Evolutionary conservation across 2,888 invertebrate genomes (phyloP).

Genomic region (Vannuccia rotundouncinata): DNA sequence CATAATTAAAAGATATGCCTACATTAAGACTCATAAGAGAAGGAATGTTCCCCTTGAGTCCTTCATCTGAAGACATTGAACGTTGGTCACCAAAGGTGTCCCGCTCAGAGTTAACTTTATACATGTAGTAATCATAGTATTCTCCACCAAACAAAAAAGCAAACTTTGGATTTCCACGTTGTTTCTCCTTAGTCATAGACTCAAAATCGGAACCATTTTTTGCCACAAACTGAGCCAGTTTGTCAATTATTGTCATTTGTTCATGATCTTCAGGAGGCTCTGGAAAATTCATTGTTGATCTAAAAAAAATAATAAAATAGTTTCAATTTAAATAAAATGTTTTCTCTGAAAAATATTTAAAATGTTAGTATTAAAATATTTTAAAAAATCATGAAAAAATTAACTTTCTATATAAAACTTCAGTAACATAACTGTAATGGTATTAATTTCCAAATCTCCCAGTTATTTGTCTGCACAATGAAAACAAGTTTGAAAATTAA

Average conservation of each 20-base stretch:
- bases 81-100: constrained; percentile 60
- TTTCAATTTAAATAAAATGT: too few species aligned
- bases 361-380: too few species aligned
- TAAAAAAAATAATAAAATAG: too few species aligned
- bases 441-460: too few species aligned
- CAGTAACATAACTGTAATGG: too few species aligned
- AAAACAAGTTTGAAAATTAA: too few species aligned
- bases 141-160: constrained; percentile 93
- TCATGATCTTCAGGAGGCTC: constrained; percentile 67
- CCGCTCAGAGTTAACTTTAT: constrained; percentile 88
- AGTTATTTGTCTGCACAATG: too few species aligned
- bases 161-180: constrained; percentile 93
- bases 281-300: not conserved
- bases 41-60: not conserved
- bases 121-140: constrained; percentile 89
- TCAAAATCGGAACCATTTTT: constrained; percentile 98
- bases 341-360: too few species aligned
- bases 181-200: constrained; percentile 95
- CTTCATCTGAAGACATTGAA: not conserved
- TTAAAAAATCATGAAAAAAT: too few species aligned
- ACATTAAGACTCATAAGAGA: constrained; percentile 10
- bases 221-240: constrained; percentile 95
- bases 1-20: not conserved
- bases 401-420: too few species aligned
- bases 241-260: constrained; percentile 92